Conservation (phyloP, 2,797 vertebrate species). For the Poecilia wingei region DNA sequence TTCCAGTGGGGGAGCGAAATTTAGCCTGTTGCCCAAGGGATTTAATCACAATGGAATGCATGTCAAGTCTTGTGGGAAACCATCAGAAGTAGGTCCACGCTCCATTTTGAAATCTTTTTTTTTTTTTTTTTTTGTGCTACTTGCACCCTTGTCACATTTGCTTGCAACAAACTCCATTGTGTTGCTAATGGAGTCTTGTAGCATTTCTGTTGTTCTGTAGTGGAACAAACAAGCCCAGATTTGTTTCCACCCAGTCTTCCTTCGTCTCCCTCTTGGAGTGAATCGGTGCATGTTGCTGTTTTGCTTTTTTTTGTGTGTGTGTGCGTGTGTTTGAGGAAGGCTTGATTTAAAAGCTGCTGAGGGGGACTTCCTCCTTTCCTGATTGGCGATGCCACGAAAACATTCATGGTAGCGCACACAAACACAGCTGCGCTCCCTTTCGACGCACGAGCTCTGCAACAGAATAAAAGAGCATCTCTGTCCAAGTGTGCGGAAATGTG, state of each 20-base stretch:
- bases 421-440: slow-evolving; percentile 14
- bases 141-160: slow-evolving; percentile 38
- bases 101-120: slow-evolving; percentile 37
- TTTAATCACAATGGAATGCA: slow-evolving; percentile 39
- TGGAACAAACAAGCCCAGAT: slow-evolving; percentile 20
- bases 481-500: slow-evolving; percentile 48
- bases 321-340: slow-evolving; percentile 19
- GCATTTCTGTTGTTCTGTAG: slow-evolving; percentile 15
- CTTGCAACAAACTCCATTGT: slow-evolving; percentile 2
- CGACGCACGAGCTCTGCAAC: slow-evolving; percentile 30
- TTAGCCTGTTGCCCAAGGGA: slow-evolving; percentile 37
- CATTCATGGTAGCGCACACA: slow-evolving; percentile 50
- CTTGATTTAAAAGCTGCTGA: slow-evolving; percentile 41
- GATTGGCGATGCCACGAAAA: slow-evolving; percentile 62
- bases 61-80: slow-evolving; percentile 35
- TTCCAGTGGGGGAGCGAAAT: slow-evolving; percentile 28
- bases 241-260: not conserved
- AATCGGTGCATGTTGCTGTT: slow-evolving; percentile 38
- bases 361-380: slow-evolving; percentile 71
- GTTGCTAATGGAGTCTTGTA: not conserved
- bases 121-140: not conserved
- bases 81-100: slow-evolving; percentile 49
- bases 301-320: not conserved
- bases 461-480: slow-evolving; percentile 66
- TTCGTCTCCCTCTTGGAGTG: slow-evolving; percentile 7